Evolutionary conservation across 2,888 invertebrate species (phyloP), one percentile per base, ranked within the genome.

Genomic region (Pseudococcus jackbeardsleyi): DNA sequence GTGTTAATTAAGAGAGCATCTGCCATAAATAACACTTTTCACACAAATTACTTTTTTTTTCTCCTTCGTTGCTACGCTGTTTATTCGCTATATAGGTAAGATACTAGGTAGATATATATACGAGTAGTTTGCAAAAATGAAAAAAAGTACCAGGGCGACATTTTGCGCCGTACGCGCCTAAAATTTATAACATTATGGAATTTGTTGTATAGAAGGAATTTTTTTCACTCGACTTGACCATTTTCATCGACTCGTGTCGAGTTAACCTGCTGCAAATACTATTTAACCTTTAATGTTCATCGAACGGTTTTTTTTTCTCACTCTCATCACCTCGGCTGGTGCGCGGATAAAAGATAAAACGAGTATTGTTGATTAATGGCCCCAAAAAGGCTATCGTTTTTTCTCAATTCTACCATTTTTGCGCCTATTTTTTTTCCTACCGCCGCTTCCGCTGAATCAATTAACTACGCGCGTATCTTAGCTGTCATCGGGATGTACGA

Each of bases 121-220:
- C 46, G 46, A 8, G 46, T 11, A 46, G 8, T 46, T 46, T 54
- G 26, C 26, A 33, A 54, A 17, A 54, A 15, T 11, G 33, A 33
- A 72, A 72, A 72, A 72, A 39, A 42, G n/a, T 7, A 8, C 19
- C 5, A 19, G 17, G 15, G 39, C 46, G 79, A 79, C 79, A 79
- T 79, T 79, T 42, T n/a, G 26, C 26, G 26, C 26, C 26, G 26
- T 33, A 33, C 42, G 17, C 79, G 17, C 15, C 79, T 79, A 46
- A 79, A 79, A 79, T 79, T 79, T 79, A 79, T 42, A 79, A 79
- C 79, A 42, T 79, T 79, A 42, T 79, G 79, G 79, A 79, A 79
- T 79, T 79, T 7, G 79, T 39, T 33, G 26, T 79, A 79, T 42
- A 79, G 9, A 79, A n/a, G 79, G 26, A 79, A 79, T 15, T 79